Conservation (phyloP, 2,888 invertebrate genomes). For the Eupithecia exiguata region DNA sequence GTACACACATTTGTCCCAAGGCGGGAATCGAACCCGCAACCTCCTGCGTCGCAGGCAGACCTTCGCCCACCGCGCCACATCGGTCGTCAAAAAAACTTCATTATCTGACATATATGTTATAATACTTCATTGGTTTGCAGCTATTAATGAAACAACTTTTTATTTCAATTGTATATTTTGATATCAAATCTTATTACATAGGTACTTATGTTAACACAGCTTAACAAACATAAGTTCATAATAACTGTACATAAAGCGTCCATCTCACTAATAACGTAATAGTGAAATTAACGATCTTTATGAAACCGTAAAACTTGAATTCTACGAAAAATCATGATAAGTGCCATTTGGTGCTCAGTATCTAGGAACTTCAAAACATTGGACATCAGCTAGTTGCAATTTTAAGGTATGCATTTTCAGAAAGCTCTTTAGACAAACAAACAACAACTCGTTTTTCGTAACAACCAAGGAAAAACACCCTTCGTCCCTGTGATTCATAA, state of each 20-base stretch:
- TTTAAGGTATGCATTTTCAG: slow-evolving; percentile 7
- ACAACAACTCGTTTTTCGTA: background rate
- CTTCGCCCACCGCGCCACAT: too few species aligned
- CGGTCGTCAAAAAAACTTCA: too few species aligned
- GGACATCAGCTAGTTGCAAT: slow-evolving; percentile 7
- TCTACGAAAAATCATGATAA: slow-evolving; percentile 49
- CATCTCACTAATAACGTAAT: slow-evolving; percentile 21
- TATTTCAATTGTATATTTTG: slow-evolving; percentile 81
- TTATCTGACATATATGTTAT: too few species aligned
- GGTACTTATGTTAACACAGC: slow-evolving; percentile 73
- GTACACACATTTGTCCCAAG: too few species aligned
- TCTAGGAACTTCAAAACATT: slow-evolving; percentile 32
- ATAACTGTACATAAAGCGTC: slow-evolving; percentile 35
- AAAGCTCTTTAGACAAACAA: background rate
- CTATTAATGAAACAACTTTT: slow-evolving; percentile 48
- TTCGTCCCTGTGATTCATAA: background rate
- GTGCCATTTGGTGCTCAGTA: slow-evolving; percentile 52
- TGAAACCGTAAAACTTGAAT: slow-evolving; percentile 32
- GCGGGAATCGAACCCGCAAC: too few species aligned
- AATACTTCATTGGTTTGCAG: background rate
- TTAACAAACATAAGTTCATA: slow-evolving; percentile 63
- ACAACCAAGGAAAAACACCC: background rate
- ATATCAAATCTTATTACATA: slow-evolving; percentile 79
- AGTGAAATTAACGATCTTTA: slow-evolving; percentile 30
- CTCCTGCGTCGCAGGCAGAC: too few species aligned